Evolutionary conservation across 2,888 invertebrate genomes (phyloP), one percentile per base, ranked within the genome.

Genomic region (Agonopterix alstromeriana): DNA sequence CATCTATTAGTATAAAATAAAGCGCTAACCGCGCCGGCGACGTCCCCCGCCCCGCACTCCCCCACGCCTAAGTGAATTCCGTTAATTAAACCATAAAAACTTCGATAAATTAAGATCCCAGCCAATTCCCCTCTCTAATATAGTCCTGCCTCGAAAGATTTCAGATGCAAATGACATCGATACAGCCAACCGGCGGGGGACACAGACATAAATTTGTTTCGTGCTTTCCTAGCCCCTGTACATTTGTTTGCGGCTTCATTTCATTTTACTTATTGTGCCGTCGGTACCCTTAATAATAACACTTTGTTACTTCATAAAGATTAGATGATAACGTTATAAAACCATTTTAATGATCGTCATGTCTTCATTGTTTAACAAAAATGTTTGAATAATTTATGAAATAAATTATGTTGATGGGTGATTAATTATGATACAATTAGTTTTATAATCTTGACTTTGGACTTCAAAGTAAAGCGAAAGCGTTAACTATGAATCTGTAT

Each of bases 41-140:
- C 71, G 61, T 68, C 67, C 56, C 54, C 59, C 64, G 63, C 65
- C 57, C 65, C 66, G 63, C 65, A 61, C 61, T 56, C 58, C 53
- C 65, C 67, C 73, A 57, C 72, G 72, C 72, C 81, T 86, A 89
- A 89, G 89, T 89, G 89, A 89, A 89, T 89, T 89, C 87, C 82
- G 88, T 89, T 89, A 89, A 89, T 89, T 89, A 89, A 89, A 89
- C 89, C 89, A 88, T 89, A 89, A 89, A 89, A 89, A 89, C 82
- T 89, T 88, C 89, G 79, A 89, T 89, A 89, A 89, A 89, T 89
- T 88, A 89, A 89, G 86, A 88, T 87, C 83, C 80, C 80, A 81
- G 85, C 84, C 89, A 77, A 85, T 89, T 87, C 85, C 85, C 87
- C 84, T 74, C 77, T 77, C 73, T 84, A 84, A 85, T 86, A 86